Evolutionary conservation across 2,888 invertebrate species (phyloP), one percentile per base, ranked within the genome.

Genomic region (Apamea epomidion): DNA sequence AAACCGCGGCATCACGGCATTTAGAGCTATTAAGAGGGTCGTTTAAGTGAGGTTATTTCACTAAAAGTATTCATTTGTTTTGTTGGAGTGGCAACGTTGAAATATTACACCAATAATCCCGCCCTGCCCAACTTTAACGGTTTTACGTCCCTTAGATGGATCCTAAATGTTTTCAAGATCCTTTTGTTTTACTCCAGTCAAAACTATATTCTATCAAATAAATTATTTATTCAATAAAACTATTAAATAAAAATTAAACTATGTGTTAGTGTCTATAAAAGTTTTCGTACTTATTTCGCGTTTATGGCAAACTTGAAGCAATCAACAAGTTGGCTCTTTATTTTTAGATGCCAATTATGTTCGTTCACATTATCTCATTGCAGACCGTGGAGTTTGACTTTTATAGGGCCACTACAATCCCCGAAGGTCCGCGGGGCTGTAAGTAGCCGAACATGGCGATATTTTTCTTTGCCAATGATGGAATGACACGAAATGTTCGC

Each of bases 11-110:
- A 90, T 88, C 86, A 90, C 89, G 83, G 86, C 80, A 90, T 91
- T 92, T 89, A 68, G 81, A 83, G 89, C 88, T 89, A 92, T 92
- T 92, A 92, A 90, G 78, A 86, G 84, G 84, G 86, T 90, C 84
- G 87, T 92, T 92, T 91, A 87, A 87, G 88, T 86, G 86, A 90
- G 90, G 89, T 89, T 90, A 90, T 92, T 91, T 91, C 87, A 90
- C 91, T 89, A 87, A 90, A 90, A 91, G 84, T 86, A 86, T 87
- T 85, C 70, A 85, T 86, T 89, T 87, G 78, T 83, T 78, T 80
- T 68, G 78, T 85, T 84, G 84, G 73, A 82, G 82, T 87, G 79
- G 79, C 81, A 83, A 78, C 77, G 69, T 87, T 91, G 91, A 91
- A 90, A 90, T 91, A 92, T 91, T 89, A 87, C 88, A 85, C 89